Conservation (phyloP, 2,888 invertebrate species). For the Ditula angustiorana region DNA sequence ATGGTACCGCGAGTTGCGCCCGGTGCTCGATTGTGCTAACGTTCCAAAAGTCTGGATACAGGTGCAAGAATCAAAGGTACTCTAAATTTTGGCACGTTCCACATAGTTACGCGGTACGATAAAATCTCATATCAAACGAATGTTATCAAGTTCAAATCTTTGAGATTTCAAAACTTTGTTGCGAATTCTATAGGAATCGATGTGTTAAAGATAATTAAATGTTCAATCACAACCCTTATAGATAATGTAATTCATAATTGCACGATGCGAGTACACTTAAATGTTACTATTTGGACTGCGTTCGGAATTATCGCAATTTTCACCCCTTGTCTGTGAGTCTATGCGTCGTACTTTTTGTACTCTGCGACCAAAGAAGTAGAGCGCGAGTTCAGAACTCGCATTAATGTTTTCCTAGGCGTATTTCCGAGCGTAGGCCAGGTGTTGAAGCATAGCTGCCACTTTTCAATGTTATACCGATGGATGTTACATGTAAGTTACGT, state of each 20-base stretch:
- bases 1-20: slow-evolving; percentile 39
- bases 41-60: slow-evolving; percentile 60
- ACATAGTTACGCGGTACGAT: slow-evolving; percentile 44
- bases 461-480: slow-evolving; percentile 59
- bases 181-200: slow-evolving; percentile 46
- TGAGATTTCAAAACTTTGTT: slow-evolving; percentile 42
- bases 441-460: slow-evolving; percentile 63
- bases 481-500: slow-evolving; percentile 64
- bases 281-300: slow-evolving; percentile 64
- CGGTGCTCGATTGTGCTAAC: slow-evolving; percentile 56
- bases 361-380: slow-evolving; percentile 31
- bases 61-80: slow-evolving; percentile 69
- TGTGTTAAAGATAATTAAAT: slow-evolving; percentile 59
- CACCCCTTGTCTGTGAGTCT: background rate
- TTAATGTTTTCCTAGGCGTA: slow-evolving; percentile 14
- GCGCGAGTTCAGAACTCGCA: slow-evolving; percentile 17
- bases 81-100: slow-evolving; percentile 63
- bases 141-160: slow-evolving; percentile 46
- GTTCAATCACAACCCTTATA: slow-evolving; percentile 72
- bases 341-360: slow-evolving; percentile 20
- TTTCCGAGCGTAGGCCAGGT: slow-evolving; percentile 42
- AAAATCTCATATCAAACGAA: slow-evolving; percentile 39
- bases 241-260: slow-evolving; percentile 79
- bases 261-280: slow-evolving; percentile 77
- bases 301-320: slow-evolving; percentile 20